Conservation (phyloP, 2,888 invertebrate genomes). For the Melangyna quadrimaculata region DNA sequence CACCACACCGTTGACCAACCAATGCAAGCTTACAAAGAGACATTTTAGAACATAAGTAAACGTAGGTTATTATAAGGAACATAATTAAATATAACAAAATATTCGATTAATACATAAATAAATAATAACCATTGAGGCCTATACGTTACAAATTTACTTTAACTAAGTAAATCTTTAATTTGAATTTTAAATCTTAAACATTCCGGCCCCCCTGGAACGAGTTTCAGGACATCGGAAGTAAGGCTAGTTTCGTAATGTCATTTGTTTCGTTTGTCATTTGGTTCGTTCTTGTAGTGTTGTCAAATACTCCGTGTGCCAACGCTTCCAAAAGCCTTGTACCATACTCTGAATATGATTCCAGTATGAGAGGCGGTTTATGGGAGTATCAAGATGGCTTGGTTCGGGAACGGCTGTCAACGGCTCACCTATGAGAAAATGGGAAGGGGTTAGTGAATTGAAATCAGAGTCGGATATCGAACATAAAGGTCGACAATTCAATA, state of each 20-base stretch:
- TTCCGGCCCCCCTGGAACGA: conserved; percentile 11
- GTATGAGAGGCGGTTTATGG: conserved; percentile 16
- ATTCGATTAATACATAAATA: too few species aligned
- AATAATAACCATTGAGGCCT: too few species aligned
- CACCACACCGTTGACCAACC: too few species aligned
- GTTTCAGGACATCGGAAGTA: conserved; percentile 22
- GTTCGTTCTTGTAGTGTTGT: conserved; percentile 41
- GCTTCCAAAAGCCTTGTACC: conserved; percentile 63
- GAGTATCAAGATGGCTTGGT: conserved; percentile 17
- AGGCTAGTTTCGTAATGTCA: conserved; percentile 2
- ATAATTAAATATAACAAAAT: too few species aligned
- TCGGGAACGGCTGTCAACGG: too few species aligned
- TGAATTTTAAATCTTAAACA: too few species aligned
- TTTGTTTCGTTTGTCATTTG: conserved; percentile 43
- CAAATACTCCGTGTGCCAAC: conserved; percentile 55
- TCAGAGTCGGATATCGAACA: conserved; percentile 35
- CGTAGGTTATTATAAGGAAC: too few species aligned
- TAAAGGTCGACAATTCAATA: conserved; percentile 52
- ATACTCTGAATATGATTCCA: conserved; percentile 51
- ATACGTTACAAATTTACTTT: too few species aligned
- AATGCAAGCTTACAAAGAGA: too few species aligned
- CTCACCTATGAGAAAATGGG: conserved; percentile 58
- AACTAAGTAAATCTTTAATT: too few species aligned
- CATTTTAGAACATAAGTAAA: too few species aligned
- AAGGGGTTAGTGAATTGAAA: conserved; percentile 44